Evolutionary conservation across 2,113 vertebrate species (phyloP).

Genomic region (Limanda limanda): DNA sequence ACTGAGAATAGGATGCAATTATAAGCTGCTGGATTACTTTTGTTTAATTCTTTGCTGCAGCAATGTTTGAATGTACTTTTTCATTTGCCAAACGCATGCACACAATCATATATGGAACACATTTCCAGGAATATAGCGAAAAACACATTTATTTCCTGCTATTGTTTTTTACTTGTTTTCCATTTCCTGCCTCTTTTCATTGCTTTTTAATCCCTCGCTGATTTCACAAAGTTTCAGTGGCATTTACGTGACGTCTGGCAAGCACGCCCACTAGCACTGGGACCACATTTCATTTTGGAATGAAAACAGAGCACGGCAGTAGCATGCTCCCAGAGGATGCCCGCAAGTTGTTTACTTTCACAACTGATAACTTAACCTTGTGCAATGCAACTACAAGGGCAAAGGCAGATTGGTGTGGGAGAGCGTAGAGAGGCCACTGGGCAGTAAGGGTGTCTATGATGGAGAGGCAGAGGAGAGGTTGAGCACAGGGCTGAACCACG

Average conservation of each 20-base stretch:
- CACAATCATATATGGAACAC: not conserved
- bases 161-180: conserved; percentile 5
- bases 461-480: not conserved
- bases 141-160: conserved; percentile 11
- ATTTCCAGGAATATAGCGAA: not conserved
- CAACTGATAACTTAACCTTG: conserved; percentile 57
- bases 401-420: conserved; percentile 2
- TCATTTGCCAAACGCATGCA: too few relatives aligned
- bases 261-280: not conserved
- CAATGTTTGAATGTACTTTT: too few relatives aligned
- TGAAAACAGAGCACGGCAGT: conserved; percentile 18
- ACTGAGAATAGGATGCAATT: too few relatives aligned
- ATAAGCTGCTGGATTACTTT: too few relatives aligned
- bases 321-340: conserved; percentile 29
- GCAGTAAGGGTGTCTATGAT: not conserved
- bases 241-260: conserved; percentile 39
- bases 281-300: conserved; percentile 25
- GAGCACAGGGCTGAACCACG: not conserved
- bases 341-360: conserved; percentile 48
- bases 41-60: too few relatives aligned
- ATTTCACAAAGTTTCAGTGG: conserved; percentile 27
- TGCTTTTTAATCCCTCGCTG: conserved; percentile 26
- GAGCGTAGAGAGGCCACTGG: not conserved
- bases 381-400: conserved; percentile 36
- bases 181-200: conserved; percentile 18